These are phyloP conservation scores for Bagarius yarrelli DNA, from an alignment of 2,113 vertebrate genomes.

Conservation along the genomic window DNA sequence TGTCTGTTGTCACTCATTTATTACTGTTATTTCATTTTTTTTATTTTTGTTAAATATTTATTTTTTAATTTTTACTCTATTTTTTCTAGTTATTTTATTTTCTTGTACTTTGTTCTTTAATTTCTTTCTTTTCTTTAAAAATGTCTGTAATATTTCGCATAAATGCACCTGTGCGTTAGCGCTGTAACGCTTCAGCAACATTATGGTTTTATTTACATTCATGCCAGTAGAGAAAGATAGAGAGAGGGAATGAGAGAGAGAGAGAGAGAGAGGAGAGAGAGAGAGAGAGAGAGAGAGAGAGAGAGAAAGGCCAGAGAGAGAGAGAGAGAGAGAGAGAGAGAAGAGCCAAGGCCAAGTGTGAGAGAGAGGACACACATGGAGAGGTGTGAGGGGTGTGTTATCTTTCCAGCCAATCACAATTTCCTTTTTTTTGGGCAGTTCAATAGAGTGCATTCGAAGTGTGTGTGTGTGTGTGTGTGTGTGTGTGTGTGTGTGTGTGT, in stretches of 20 bases:
- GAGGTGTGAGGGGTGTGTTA: conserved; percentile 30
- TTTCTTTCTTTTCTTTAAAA: too few species aligned
- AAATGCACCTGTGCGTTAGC: too few species aligned
- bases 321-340: conserved; percentile 7
- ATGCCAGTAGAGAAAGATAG: too few species aligned
- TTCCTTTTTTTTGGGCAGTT: not conserved
- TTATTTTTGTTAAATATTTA: too few species aligned
- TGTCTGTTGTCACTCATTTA: too few species aligned
- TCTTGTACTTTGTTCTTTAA: too few species aligned
- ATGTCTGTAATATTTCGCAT: too few species aligned
- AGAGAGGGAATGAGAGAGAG: not conserved
- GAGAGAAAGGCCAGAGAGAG: not conserved
- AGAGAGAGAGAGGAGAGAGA: not conserved
- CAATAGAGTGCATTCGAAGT: not conserved
- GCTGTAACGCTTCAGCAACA: too few species aligned
- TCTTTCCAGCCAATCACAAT: not conserved
- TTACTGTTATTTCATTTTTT: too few species aligned
- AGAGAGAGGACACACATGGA: conserved; percentile 29
- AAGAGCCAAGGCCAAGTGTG: not conserved
- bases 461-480: conserved; percentile 17
- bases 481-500: conserved; percentile 30
- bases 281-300: conserved; percentile 8
- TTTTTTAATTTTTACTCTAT: too few species aligned
- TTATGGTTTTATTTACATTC: too few species aligned
- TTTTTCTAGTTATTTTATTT: too few species aligned